Evolutionary conservation across 2,113 vertebrate genomes (phyloP).

Genomic region (Oxyruncus cristatus): DNA sequence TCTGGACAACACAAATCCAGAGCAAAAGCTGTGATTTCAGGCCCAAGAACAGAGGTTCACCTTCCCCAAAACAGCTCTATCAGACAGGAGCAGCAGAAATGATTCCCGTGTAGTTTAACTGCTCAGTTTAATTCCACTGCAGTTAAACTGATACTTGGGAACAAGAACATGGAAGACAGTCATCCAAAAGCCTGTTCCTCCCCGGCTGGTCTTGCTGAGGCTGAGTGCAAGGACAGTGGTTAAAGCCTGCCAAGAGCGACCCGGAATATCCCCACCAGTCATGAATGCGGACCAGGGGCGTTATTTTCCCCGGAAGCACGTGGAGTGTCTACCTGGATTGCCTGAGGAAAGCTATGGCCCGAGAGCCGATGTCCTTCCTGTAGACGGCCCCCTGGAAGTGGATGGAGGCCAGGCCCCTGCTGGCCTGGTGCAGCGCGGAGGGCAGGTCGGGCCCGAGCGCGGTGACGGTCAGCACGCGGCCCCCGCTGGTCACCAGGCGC

Average conservation of each 20-base stretch:
- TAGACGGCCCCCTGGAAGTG: conserved; percentile 85
- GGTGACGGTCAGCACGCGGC: conserved; percentile 89
- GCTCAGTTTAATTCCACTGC: too few relatives aligned
- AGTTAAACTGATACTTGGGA: background rate
- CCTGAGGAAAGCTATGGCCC: conserved; percentile 83
- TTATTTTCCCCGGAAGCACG: background rate
- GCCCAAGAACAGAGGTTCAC: background rate
- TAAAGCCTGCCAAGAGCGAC: background rate
- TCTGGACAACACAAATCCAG: background rate
- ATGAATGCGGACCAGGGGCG: background rate
- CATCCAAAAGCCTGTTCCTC: background rate
- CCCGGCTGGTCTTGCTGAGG: background rate
- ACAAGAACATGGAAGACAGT: background rate
- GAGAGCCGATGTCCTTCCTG: conserved; percentile 87
- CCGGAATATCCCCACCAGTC: background rate
- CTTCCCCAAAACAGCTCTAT: background rate
- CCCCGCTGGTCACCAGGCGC: conserved; percentile 85
- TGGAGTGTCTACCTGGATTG: conserved; percentile 79
- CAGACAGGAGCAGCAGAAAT: background rate
- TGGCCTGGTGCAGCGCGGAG: conserved; percentile 80
- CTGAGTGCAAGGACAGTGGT: background rate
- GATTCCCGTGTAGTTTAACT: background rate
- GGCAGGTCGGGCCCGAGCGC: conserved; percentile 78
- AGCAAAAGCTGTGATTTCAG: background rate
- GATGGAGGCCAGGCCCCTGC: conserved; percentile 78